Conservation (phyloP, 2,888 invertebrate genomes). For the Ectemnius continuus region DNA sequence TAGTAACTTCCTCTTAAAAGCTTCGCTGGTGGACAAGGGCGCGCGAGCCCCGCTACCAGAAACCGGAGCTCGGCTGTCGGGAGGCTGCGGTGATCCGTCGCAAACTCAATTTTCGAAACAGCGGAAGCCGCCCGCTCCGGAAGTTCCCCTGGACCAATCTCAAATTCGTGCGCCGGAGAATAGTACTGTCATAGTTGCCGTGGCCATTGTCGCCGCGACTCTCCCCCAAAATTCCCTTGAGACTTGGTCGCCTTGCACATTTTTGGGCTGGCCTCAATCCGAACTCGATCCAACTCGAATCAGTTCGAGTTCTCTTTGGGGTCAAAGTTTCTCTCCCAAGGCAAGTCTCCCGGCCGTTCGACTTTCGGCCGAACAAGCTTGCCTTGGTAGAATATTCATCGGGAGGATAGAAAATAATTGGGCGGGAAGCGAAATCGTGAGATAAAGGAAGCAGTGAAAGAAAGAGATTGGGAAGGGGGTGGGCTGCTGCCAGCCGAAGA, state of each 20-base stretch:
- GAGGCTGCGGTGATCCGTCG: constrained; percentile 49
- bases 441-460: constrained; percentile 19
- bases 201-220: too few species aligned
- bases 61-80: constrained; percentile 15
- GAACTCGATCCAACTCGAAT: too few species aligned
- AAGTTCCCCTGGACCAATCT: constrained; percentile 32
- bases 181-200: too few species aligned
- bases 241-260: too few species aligned
- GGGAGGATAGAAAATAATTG: too few species aligned
- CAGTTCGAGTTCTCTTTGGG: too few species aligned
- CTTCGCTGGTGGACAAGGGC: background rate
- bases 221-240: too few species aligned
- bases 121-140: constrained; percentile 33
- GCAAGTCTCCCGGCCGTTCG: too few species aligned
- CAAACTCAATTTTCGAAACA: constrained; percentile 59
- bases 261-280: too few species aligned
- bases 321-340: too few species aligned
- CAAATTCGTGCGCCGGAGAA: background rate
- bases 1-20: background rate
- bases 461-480: constrained; percentile 38
- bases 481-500: constrained; percentile 34
- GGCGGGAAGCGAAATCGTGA: too few species aligned
- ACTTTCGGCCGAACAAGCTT: background rate
- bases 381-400: background rate
- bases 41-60: background rate